Base-by-base conservation (phyloP, 2,888 invertebrate species). In the Tachystola acroxantha region DNA sequence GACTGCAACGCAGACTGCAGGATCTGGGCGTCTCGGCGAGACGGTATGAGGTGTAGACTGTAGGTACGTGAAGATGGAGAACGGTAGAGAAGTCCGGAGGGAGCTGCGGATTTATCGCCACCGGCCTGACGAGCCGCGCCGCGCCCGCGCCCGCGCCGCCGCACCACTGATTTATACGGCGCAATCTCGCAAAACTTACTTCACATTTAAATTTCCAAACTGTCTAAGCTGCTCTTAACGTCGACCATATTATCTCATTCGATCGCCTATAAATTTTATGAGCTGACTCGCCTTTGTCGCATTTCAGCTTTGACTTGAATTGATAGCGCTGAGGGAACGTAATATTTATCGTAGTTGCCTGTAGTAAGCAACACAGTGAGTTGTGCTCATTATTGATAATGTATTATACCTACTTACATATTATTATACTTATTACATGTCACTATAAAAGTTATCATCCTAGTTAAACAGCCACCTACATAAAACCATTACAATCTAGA, bases 191-290 rank as follows among this genome's bases (percentile, higher is more conserved):
- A 86, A 86, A 86, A 86, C 86, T 85, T 86, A 85, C 86, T 86
- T 86, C 86, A 85, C 86, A 86, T 86, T 86, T 86, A 86, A 86
- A 86, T 86, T 86, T 86, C 64, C 85, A 71, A 86, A 86, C 86
- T 86, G 86, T 86, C 86, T 86, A 86, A 86, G 84, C 84, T 80
- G 76, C 72, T 81, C 82, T 84, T 85, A 82, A 85, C 79, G 80
- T 79, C 80, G 74, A 80, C 85, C 80, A 86, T 86, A 85, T 85
- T 85, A 86, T 86, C 86, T 86, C 81, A 81, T 84, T 82, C 86
- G 78, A 86, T 86, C 86, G 85, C 75, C 86, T 74, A 86, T 86
- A 86, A 85, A 86, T 86, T 86, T 81, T 85, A 85, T 85, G 79
- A 86, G 78, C 78, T 73, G 81, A 78, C 79, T 78, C 68, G 77